These are phyloP conservation scores for Dermolepida albohirtum DNA, from an alignment of 2,888 invertebrate genomes.

Conservation along the genomic window DNA sequence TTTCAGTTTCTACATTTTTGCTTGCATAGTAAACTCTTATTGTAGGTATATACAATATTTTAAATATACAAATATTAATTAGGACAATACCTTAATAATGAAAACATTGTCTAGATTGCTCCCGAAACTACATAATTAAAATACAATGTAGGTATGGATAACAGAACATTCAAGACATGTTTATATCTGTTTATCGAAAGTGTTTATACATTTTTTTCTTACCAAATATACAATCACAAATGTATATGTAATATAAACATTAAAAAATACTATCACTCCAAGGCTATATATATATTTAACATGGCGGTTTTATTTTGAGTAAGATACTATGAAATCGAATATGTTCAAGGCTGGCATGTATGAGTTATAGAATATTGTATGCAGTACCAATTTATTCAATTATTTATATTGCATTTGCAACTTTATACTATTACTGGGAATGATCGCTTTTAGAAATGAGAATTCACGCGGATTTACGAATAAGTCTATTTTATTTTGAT, in stretches of 20 bases:
- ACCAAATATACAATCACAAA: conserved; percentile 14
- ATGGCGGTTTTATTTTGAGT: conserved; percentile 8
- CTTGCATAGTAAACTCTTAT: neutral
- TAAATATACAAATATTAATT: neutral
- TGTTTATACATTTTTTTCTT: neutral
- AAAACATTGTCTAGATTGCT: neutral
- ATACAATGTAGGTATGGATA: neutral
- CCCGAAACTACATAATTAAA: neutral
- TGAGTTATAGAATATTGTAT: neutral
- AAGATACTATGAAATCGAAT: conserved; percentile 23
- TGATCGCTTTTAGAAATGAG: neutral
- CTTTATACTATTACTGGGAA: neutral
- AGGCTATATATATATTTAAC: conserved; percentile 4
- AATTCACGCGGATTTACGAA: too few species aligned
- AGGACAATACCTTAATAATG: neutral
- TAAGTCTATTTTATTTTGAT: too few species aligned
- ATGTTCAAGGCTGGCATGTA: conserved; percentile 30
- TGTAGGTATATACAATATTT: neutral
- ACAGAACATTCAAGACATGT: conserved; percentile 17
- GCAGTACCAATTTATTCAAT: neutral
- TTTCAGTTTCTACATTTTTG: neutral
- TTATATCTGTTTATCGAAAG: neutral
- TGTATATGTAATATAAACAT: conserved; percentile 13
- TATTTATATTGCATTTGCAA: neutral
- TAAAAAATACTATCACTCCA: conserved; percentile 15